Evolutionary conservation across 2,797 vertebrate species (phyloP).

Genomic region (Erpetoichthys calabaricus): DNA sequence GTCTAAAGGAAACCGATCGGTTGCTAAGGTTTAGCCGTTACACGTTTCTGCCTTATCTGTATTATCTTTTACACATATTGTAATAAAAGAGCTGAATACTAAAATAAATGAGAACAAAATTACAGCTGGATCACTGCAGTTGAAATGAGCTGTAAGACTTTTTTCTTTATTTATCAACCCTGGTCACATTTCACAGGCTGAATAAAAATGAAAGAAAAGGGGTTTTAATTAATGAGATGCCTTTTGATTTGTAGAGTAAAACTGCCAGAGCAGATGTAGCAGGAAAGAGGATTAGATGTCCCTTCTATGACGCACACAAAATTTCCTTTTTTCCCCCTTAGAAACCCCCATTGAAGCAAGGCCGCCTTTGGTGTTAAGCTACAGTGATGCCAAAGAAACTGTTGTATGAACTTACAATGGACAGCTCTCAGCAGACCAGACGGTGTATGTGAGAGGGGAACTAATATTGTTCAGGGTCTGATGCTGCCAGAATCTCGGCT

Average conservation of each 20-base stretch:
- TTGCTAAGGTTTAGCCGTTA: too few species aligned
- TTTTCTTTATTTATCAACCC: conserved; percentile 23
- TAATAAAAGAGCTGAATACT: too few species aligned
- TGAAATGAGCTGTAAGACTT: too few species aligned
- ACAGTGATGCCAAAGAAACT: conserved; percentile 58
- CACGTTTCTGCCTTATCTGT: too few species aligned
- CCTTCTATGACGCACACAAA: conserved; percentile 58
- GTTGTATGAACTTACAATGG: conserved; percentile 67
- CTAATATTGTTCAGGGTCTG: conserved; percentile 56
- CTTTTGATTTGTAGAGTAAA: conserved; percentile 77
- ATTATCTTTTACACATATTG: too few species aligned
- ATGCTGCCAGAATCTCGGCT: conserved; percentile 17
- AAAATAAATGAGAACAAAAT: too few species aligned
- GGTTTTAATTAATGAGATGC: conserved; percentile 63
- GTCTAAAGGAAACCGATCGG: too few species aligned
- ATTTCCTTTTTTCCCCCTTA: conserved; percentile 52
- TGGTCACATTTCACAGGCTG: conserved; percentile 60
- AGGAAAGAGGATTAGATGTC: conserved; percentile 80
- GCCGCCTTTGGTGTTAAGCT: conserved; percentile 65
- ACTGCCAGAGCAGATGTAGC: conserved; percentile 68
- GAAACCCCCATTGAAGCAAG: conserved; percentile 59
- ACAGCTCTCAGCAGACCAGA: conserved; percentile 52
- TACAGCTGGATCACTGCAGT: too few species aligned
- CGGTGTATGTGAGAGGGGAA: conserved; percentile 68
- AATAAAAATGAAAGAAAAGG: conserved; percentile 69